Percentiles rank a stretch among this genome's conserved stretches.
These are phyloP conservation scores for Grus americana DNA, from an alignment of 2,113 vertebrate species.

Conservation along the genomic window DNA sequence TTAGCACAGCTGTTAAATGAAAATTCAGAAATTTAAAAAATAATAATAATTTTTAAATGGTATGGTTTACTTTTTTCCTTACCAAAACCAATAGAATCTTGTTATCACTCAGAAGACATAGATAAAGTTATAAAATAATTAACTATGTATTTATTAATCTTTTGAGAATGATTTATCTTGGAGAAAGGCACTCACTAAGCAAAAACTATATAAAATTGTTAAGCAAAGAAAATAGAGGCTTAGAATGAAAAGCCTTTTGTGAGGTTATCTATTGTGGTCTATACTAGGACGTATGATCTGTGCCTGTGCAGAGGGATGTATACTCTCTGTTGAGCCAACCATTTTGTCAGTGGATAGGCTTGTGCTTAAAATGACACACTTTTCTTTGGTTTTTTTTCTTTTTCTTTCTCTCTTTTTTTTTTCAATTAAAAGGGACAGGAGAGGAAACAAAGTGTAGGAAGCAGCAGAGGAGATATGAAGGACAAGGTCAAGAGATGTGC, in stretches of 20 bases:
- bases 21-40: background rate
- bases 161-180: background rate
- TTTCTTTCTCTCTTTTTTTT: background rate
- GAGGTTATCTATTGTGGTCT: background rate
- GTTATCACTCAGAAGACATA: background rate
- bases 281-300: background rate
- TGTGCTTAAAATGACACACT: background rate
- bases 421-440: background rate
- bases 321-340: background rate
- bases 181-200: background rate
- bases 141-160: background rate
- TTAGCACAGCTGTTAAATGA: background rate
- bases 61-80: background rate
- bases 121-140: background rate
- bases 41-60: background rate
- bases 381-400: background rate
- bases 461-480: background rate
- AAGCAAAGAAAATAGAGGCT: background rate
- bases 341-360: background rate
- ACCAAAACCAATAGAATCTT: background rate
- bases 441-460: background rate
- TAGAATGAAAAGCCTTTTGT: background rate
- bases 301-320: background rate
- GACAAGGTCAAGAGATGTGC: background rate
- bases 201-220: background rate